Evolutionary conservation across 2,113 vertebrate genomes (phyloP).

Genomic region (Piprites chloris): DNA sequence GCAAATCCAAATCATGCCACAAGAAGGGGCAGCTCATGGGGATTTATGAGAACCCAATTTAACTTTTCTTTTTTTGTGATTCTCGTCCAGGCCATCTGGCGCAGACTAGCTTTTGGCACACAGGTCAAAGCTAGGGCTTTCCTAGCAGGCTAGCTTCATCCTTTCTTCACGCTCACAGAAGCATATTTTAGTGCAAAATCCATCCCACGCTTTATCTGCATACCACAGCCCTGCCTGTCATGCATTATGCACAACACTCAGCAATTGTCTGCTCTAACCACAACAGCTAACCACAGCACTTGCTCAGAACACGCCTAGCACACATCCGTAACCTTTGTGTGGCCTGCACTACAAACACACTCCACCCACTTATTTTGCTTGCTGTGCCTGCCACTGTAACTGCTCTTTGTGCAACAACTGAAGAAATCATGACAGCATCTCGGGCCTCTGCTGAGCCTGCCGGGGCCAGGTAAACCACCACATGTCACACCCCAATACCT

Average conservation of each 20-base stretch:
- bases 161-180: background rate
- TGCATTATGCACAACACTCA: background rate
- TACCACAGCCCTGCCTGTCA: background rate
- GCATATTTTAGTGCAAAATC: background rate
- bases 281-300: background rate
- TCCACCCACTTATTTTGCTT: background rate
- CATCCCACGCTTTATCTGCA: background rate
- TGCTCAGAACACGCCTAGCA: background rate
- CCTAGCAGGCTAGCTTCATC: background rate
- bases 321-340: background rate
- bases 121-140: constrained; percentile 1
- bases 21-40: background rate
- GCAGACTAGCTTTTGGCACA: background rate
- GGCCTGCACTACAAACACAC: background rate
- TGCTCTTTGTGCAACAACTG: background rate
- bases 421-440: background rate
- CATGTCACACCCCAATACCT: background rate
- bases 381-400: background rate
- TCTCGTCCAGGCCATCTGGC: background rate
- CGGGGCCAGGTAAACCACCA: background rate
- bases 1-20: too few relatives aligned
- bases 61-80: background rate
- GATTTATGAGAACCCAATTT: background rate
- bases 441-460: background rate
- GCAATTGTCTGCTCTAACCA: background rate